Conservation (phyloP, 2,113 vertebrate genomes). For the Lonchura striata region DNA sequence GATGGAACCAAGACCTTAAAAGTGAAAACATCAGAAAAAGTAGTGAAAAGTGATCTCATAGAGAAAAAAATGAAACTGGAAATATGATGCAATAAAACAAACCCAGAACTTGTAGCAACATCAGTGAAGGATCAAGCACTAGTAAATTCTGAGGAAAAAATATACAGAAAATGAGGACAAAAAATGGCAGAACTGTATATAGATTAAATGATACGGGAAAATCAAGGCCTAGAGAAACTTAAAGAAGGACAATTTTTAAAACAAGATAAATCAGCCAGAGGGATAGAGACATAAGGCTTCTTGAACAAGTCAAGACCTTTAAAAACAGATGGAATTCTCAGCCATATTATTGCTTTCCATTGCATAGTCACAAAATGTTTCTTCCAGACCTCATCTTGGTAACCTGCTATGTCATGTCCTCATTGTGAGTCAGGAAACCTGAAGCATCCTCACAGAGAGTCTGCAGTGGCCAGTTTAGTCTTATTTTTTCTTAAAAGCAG, state of each 20-base stretch:
- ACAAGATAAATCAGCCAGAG: background rate
- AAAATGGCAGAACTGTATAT: background rate
- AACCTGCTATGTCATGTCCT: background rate
- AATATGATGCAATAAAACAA: background rate
- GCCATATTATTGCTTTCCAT: background rate
- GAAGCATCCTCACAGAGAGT: background rate
- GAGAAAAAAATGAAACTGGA: background rate
- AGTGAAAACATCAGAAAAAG: background rate
- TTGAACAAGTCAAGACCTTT: background rate
- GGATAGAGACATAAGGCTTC: background rate
- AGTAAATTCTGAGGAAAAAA: background rate
- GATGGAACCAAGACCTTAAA: background rate
- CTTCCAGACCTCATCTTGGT: background rate
- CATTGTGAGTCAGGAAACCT: background rate
- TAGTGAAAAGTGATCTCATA: background rate
- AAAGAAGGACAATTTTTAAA: background rate
- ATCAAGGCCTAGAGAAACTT: background rate
- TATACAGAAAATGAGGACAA: background rate
- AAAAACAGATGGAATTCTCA: background rate
- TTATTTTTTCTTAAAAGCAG: background rate
- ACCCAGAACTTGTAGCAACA: background rate
- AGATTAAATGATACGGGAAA: background rate
- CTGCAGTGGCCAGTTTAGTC: background rate
- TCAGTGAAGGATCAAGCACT: background rate
- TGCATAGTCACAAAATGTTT: background rate